Evolutionary conservation across 2,113 vertebrate species (phyloP).

Genomic region (Sceloporus tristichus): DNA sequence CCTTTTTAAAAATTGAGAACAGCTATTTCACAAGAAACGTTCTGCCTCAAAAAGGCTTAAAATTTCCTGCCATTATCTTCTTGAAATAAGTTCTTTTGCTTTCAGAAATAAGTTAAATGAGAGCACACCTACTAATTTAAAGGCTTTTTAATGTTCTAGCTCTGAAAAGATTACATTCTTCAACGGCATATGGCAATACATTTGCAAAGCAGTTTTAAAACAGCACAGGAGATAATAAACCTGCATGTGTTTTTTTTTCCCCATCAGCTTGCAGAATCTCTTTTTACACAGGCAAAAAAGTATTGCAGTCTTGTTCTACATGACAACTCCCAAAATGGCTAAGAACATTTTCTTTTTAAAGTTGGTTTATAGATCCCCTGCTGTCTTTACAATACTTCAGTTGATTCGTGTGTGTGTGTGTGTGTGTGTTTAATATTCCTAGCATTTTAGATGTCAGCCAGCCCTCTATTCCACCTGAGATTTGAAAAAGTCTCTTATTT

Average conservation of each 20-base stretch:
- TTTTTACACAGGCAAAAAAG: constrained; percentile 15
- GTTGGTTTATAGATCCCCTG: constrained; percentile 19
- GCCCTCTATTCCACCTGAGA: not conserved
- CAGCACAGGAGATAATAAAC: not conserved
- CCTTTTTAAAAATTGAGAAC: not conserved
- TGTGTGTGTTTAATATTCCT: not conserved
- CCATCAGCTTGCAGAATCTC: not conserved
- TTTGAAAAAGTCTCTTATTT: constrained; percentile 14
- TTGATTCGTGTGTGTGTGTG: not conserved
- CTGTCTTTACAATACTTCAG: constrained; percentile 21
- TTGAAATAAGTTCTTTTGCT: not conserved
- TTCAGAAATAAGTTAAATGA: constrained; percentile 33
- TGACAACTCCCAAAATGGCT: constrained; percentile 14
- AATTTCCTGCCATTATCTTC: not conserved
- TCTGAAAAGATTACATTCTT: not conserved
- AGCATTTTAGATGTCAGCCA: not conserved
- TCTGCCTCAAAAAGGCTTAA: not conserved
- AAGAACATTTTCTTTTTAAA: constrained; percentile 24
- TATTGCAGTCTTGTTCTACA: constrained; percentile 1
- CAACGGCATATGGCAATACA: not conserved
- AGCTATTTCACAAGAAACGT: not conserved
- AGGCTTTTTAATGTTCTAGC: not conserved
- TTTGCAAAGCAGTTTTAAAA: not conserved
- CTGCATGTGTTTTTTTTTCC: not conserved
- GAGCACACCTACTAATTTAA: not conserved